Percentiles rank a stretch among this genome's conserved stretches.
phyloP scores from a whole-genome alignment of 2,888 invertebrate genomes.

The Lasioglossum lativentre region DNA sequence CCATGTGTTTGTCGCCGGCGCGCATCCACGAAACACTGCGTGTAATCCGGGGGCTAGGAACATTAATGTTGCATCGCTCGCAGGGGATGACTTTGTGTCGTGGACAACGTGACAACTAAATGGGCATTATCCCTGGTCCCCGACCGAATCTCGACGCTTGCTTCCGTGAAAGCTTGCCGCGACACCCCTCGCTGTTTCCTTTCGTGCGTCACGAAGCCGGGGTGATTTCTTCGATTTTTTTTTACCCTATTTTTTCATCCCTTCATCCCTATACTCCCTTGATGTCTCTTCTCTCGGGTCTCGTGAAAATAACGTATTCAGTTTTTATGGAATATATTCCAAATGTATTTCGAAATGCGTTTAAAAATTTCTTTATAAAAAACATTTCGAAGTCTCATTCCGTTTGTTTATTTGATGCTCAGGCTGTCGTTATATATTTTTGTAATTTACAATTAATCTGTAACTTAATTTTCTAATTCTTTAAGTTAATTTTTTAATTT shows the following conservation, averaged over 20 bases:
- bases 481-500: too few relatives aligned
- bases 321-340: too few relatives aligned
- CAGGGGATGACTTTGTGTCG: conserved; percentile 69
- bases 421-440: too few relatives aligned
- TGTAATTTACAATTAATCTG: too few relatives aligned
- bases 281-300: neutral
- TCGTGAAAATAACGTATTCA: neutral
- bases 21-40: conserved; percentile 55
- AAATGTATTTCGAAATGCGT: too few relatives aligned
- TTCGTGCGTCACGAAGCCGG: conserved; percentile 41
- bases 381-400: too few relatives aligned
- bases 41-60: conserved; percentile 74
- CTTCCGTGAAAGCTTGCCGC: conserved; percentile 41
- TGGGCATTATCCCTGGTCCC: conserved; percentile 72
- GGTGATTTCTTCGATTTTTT: conserved; percentile 42
- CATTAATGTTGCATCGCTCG: conserved; percentile 80
- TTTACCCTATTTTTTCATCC: conserved; percentile 3
- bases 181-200: conserved; percentile 41
- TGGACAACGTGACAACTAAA: conserved; percentile 73
- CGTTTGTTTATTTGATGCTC: too few relatives aligned
- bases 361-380: too few relatives aligned
- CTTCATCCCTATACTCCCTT: neutral
- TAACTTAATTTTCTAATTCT: too few relatives aligned
- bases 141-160: conserved; percentile 40
- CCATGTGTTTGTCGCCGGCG: conserved; percentile 24